Base-by-base conservation (phyloP, 2,113 vertebrate species). In the Sinocyclocheilus maitianheensis region DNA sequence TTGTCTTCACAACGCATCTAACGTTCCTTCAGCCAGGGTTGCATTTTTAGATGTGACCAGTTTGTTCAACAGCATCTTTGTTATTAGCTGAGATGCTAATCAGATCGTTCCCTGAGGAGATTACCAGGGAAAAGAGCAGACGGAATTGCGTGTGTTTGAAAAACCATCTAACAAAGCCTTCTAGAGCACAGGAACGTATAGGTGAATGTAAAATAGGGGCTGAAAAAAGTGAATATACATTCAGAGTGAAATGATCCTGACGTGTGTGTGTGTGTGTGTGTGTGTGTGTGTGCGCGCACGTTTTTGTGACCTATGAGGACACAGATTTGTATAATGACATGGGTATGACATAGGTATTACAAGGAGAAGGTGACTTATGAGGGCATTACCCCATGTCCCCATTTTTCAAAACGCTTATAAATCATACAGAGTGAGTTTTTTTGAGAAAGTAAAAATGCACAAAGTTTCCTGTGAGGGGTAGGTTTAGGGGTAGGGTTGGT, bases 1-100 rank as follows among this genome's bases (percentile, higher is more conserved):
- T 74, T 84, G 58, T 82, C 62, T 62, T 48, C 75, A 79, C 37
- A 34, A 24, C 11, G 26, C 76, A 81, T 90, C 78, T 86, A 55
- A 88, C 88, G 79, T 48, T 83, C 76, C 65, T 63, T 60, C 78
- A 80, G 26, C 43, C 60, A 30, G 63, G 77, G 22, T 53, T 81
- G 84, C 37, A 55, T 55, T 37, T 55, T 83, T 85, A 84, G 43
- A 77, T 84, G 77, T 86, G 86, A 69, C 63, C 34, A 7, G 86
- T 72, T 84, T 86, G 65, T 82, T 88, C 84, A 82, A 86, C 55
- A 87, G 34, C 76, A 55, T 76, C 22, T 88, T 81, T 89, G 84
- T 79, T 86, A 85, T 53, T 51, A 60, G 74, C 46, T 5, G 48
- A 87, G 84, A 83, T 86, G 88, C 80, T 87, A 87, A 87, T 89